These are phyloP conservation scores for Leucoraja ocellata DNA, from an alignment of 2,797 vertebrate genomes.

Conservation along the genomic window DNA sequence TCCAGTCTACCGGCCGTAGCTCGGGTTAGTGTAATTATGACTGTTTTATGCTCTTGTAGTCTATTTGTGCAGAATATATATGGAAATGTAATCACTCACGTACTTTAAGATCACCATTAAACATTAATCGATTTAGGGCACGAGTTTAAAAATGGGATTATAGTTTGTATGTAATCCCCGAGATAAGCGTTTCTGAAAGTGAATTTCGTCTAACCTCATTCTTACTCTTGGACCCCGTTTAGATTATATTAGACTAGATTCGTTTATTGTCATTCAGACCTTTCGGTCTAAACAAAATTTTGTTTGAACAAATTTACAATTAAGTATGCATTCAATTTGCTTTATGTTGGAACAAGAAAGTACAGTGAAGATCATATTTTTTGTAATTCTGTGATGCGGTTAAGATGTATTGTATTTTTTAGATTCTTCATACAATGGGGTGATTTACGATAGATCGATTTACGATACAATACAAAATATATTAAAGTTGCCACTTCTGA, in stretches of 20 bases:
- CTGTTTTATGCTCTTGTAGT: background rate
- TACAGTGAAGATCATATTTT: background rate
- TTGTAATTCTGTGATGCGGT: background rate
- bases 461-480: too few relatives aligned
- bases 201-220: background rate
- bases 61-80: background rate
- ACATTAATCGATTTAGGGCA: background rate
- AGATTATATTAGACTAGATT: too few relatives aligned
- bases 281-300: too few relatives aligned
- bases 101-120: background rate
- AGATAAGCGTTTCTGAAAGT: background rate
- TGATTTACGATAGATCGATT: background rate
- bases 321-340: background rate
- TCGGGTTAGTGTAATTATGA: constrained; percentile 1
- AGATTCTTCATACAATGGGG: background rate
- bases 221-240: background rate
- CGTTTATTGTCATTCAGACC: too few relatives aligned
- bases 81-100: background rate
- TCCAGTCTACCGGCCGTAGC: background rate
- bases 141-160: background rate
- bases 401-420: background rate
- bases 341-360: background rate
- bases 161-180: background rate
- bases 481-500: background rate
- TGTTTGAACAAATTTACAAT: background rate